Conservation (phyloP, 2,888 invertebrate genomes). For the Saturnia japonica region DNA sequence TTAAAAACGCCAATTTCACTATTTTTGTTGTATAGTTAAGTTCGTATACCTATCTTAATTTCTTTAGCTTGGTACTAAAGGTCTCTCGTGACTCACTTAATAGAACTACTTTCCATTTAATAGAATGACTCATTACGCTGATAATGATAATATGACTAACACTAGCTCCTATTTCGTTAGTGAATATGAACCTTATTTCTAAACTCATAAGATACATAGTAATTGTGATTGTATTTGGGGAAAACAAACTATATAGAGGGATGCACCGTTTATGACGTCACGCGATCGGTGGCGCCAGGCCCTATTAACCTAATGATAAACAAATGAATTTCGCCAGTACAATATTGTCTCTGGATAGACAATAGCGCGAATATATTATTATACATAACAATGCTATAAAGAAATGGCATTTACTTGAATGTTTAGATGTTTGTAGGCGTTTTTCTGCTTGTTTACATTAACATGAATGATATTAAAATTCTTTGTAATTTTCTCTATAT, state of each 20-base stretch:
- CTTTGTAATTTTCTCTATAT: too few species aligned
- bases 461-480: too few species aligned
- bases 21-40: background rate
- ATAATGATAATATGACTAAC: slow-evolving; percentile 52
- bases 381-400: too few species aligned
- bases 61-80: slow-evolving; percentile 5
- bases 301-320: slow-evolving; percentile 39
- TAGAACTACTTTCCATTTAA: slow-evolving; percentile 58
- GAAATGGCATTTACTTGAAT: too few species aligned
- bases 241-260: slow-evolving; percentile 42
- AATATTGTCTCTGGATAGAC: background rate
- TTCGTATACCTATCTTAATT: slow-evolving; percentile 2
- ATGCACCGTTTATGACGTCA: slow-evolving; percentile 55
- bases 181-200: slow-evolving; percentile 38
- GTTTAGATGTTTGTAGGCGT: too few species aligned
- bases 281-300: slow-evolving; percentile 66
- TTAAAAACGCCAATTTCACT: background rate
- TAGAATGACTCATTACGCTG: slow-evolving; percentile 71
- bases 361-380: background rate
- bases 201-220: background rate
- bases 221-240: slow-evolving; percentile 15
- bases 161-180: background rate
- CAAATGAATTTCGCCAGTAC: slow-evolving; percentile 29
- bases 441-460: too few species aligned
- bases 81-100: slow-evolving; percentile 62